Base-by-base conservation (phyloP, 2,113 vertebrate species). In the Phoxinus phoxinus region DNA sequence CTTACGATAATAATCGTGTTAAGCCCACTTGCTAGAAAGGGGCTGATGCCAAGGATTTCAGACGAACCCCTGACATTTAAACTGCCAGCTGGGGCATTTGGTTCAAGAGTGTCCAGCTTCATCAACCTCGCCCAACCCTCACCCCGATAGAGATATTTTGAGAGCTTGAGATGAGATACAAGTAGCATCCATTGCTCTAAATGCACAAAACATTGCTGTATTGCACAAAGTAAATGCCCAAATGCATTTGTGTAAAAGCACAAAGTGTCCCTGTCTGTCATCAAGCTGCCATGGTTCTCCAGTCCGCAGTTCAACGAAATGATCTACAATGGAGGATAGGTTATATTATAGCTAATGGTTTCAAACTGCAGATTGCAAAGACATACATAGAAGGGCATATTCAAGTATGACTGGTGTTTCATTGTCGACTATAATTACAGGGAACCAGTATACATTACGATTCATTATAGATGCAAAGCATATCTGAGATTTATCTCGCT, bases 61-160 rank as follows among this genome's bases (percentile, higher is more conserved):
- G 78, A 65, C 74, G 69, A 72, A 56, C 81, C 81, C 51, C 32
- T 83, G 81, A 81, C 85, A 73, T 86, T 86, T 80, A 48, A 85
- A 71, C 25, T 41, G 67, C 30, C 75, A 79, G 84, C 77, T 81
- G 77, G 76, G 81, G 59, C 61, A 83, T 82, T 75, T 82, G 79
- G 32, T 58, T 75, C 23, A 58, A 32, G 48, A 32, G 25, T 41
- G 17, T 17, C 76, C 25, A 21, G 44, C 35, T 35, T 53, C 58
- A 15, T 74, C 35, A 72, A 65, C 12, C 63, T n/a, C 41, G 17
- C 77, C 65, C 35, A 56, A 32, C 58, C 74, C 15, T 23, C n/a
- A 51, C 58, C 81, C 67, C 41, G n/a, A 67, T n/a, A 44, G 87
- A 76, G 87, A 83, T 86, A 84, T 87, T 89, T 89, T 83, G 48